Evolutionary conservation across 2,888 invertebrate genomes (phyloP).

Genomic region (Creontiades dilutus): DNA sequence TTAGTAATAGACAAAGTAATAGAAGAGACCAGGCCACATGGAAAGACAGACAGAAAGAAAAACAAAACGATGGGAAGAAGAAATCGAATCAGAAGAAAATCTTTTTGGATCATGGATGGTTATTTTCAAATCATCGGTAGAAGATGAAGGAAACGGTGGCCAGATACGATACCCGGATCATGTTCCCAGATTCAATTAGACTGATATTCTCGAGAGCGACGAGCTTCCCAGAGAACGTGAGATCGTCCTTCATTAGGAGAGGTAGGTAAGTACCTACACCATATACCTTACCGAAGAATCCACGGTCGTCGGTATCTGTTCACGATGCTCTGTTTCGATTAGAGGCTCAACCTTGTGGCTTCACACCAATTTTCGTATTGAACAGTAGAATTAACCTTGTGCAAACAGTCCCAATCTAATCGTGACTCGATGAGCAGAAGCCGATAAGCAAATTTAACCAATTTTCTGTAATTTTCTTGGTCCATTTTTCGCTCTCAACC

Average conservation of each 20-base stretch:
- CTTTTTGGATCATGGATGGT: no score
- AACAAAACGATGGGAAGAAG: no score
- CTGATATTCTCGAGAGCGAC: not conserved
- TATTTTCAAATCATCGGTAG: no score
- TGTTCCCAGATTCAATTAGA: not conserved
- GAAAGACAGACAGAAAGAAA: no score
- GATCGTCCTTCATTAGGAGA: slow-evolving; percentile 2
- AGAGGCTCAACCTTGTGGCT: not conserved
- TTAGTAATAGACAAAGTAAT: no score
- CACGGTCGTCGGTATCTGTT: not conserved
- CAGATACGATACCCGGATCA: not conserved
- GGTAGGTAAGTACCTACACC: no score
- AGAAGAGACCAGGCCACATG: no score
- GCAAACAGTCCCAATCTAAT: slow-evolving; percentile 10
- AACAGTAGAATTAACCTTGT: slow-evolving; percentile 7
- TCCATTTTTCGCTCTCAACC: not conserved
- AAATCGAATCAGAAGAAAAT: no score
- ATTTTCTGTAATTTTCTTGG: not conserved
- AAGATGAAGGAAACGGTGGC: not conserved
- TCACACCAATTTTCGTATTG: not conserved
- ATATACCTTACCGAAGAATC: not conserved
- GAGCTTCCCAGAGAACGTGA: not conserved
- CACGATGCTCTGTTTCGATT: not conserved
- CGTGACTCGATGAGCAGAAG: slow-evolving; percentile 9
- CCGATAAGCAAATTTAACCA: not conserved